Evolutionary conservation across 1,140 invertebrate species (phyloP).

Genomic region (Plodia interpunctella): DNA sequence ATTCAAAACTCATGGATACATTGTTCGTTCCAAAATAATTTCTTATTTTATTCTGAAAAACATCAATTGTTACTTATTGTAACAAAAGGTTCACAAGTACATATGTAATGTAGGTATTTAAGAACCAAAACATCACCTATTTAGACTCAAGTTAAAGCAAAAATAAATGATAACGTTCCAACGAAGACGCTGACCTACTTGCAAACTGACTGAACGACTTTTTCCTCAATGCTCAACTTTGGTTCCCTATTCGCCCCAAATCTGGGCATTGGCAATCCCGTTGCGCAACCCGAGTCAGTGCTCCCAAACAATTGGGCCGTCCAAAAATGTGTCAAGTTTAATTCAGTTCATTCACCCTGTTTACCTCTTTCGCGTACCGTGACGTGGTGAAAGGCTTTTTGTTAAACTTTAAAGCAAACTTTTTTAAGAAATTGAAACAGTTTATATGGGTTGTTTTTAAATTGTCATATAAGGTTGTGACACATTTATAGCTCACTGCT

Average conservation of each 20-base stretch:
- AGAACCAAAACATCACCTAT: too few relatives aligned
- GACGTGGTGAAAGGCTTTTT: constrained; percentile 23
- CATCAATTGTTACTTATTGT: too few relatives aligned
- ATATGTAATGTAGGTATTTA: too few relatives aligned
- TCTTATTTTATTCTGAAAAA: too few relatives aligned
- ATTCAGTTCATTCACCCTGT: constrained; percentile 62
- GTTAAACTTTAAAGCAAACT: constrained; percentile 2
- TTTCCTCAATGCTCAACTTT: constrained; percentile 3
- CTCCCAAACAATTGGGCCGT: constrained; percentile 66
- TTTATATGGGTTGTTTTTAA: background rate
- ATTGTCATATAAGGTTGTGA: background rate
- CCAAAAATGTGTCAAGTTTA: constrained; percentile 75
- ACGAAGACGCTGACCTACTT: constrained; percentile 2
- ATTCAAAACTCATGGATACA: too few relatives aligned
- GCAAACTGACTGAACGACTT: background rate
- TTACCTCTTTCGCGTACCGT: constrained; percentile 45
- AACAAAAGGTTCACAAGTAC: too few relatives aligned
- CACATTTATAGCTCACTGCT: too few relatives aligned
- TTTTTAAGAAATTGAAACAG: background rate
- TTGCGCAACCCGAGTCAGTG: constrained; percentile 64
- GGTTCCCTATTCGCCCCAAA: constrained; percentile 3
- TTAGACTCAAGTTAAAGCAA: background rate
- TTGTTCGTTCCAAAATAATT: too few relatives aligned
- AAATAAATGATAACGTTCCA: background rate
- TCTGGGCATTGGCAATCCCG: constrained; percentile 44